Percentiles rank a stretch among this genome's conserved stretches.
phyloP scores from a whole-genome alignment of 1,140 invertebrate species.

The Subanguina moxae region DNA sequence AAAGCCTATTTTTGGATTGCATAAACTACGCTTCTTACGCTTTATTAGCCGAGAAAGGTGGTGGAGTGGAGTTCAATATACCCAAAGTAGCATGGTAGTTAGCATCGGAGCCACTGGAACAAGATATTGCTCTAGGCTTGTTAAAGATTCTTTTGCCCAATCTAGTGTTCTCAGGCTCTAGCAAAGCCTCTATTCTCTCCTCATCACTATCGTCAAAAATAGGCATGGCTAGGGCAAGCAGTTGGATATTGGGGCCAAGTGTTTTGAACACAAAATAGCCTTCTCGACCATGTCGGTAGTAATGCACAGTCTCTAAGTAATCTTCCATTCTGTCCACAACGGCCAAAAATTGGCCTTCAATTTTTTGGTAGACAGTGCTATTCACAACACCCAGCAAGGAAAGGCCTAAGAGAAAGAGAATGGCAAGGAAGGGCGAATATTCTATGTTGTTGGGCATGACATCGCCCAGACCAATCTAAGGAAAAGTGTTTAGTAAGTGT shows the following conservation, averaged over 20 bases:
- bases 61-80: slow-evolving; percentile 4
- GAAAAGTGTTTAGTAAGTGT: slow-evolving; percentile 1
- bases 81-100: background rate
- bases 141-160: background rate
- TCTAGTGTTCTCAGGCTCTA: slow-evolving; percentile 1
- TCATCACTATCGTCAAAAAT: slow-evolving; percentile 21
- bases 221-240: slow-evolving; percentile 30
- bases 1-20: background rate
- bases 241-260: slow-evolving; percentile 29
- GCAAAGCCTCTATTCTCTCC: background rate
- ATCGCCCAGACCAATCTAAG: slow-evolving; percentile 36
- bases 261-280: slow-evolving; percentile 32
- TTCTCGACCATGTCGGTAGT: slow-evolving; percentile 20
- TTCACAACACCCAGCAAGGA: slow-evolving; percentile 39
- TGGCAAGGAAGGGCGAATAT: slow-evolving; percentile 32
- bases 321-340: slow-evolving; percentile 22
- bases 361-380: slow-evolving; percentile 27
- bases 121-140: background rate
- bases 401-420: slow-evolving; percentile 37
- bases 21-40: background rate
- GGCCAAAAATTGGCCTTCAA: slow-evolving; percentile 24
- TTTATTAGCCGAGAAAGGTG: background rate
- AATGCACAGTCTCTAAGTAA: slow-evolving; percentile 30
- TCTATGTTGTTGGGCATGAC: slow-evolving; percentile 46
- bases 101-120: background rate